Base-by-base conservation (phyloP, 53 echinoderm and acorn worm genomes). In the Zoroaster sp. region DNA sequence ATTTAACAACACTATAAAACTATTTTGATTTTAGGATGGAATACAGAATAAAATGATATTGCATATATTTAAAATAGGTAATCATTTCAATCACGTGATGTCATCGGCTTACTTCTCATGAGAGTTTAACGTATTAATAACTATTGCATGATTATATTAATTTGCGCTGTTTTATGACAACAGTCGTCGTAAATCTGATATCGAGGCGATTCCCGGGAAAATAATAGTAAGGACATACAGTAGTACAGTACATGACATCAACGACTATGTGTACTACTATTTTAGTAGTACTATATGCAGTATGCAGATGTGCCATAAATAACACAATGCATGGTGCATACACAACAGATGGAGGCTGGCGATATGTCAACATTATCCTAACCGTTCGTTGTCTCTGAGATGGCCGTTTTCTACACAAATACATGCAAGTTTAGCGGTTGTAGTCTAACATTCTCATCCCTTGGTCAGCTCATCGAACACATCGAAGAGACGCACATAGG, bases 401-500 rank as follows among this genome's bases (percentile, higher is more conserved):
- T 98, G 97, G 97, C 97, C 59, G 92, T 95, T 46, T 98, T 98
- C 91, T 94, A 89, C 83, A 96, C 92, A 40, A 98, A 98, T 92
- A 87, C 78, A 49, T 98, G 98, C 83, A 95, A 96, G 91, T 98
- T 98, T 74, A 94, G 92, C 69, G 96, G 95, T 54, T 98, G 98
- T 74, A 92, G 91, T 40, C 72, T 94, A 52, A 96, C 93, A 33
- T 98, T 98, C 87, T 86, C 95, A 15, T 95, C 98, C 0, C 91
- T 98, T 33, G 91, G 93, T 15, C 95, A 94, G 66, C 91, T 98
- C 52, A 98, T 98, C 45, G 98, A 98, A 52, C 98, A 98, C 85
- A 96, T 98, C 67, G 98, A 98, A 83, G 98, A 98, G 28, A 89
- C 93, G 23, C 98, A 98, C 63, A 98, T 98, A 45, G 98, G 98